Evolutionary conservation across 2,113 vertebrate genomes (phyloP).

Genomic region (Glaucomys volans): DNA sequence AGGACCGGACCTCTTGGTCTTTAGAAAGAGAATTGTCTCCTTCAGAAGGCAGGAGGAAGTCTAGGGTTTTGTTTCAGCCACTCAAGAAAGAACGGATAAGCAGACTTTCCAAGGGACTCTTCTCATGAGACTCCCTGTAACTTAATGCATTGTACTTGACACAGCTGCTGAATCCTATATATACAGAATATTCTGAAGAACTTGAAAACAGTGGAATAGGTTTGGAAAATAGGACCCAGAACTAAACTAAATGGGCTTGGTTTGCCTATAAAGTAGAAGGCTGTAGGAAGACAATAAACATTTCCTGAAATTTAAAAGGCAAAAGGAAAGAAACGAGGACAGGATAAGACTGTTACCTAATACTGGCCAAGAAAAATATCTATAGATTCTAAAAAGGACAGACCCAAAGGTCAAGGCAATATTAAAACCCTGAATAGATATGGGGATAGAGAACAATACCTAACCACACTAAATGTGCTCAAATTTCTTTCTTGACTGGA

Average conservation of each 20-base stretch:
- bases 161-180: background rate
- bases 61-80: slow-evolving; percentile 30
- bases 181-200: slow-evolving; percentile 12
- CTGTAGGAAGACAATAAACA: background rate
- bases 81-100: background rate
- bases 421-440: slow-evolving; percentile 22
- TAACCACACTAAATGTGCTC: slow-evolving; percentile 12
- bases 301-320: slow-evolving; percentile 37
- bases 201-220: background rate
- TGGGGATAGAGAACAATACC: background rate
- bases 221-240: slow-evolving; percentile 1
- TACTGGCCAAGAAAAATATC: background rate
- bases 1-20: background rate
- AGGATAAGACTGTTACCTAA: background rate
- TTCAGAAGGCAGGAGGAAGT: background rate
- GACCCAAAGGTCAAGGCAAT: background rate
- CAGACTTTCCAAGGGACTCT: background rate
- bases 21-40: slow-evolving; percentile 6
- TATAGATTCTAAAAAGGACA: slow-evolving; percentile 24
- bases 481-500: background rate
- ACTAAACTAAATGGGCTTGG: background rate
- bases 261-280: slow-evolving; percentile 9
- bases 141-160: background rate
- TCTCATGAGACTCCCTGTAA: background rate
- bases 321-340: slow-evolving; percentile 20